Evolutionary conservation across 2,888 invertebrate species (phyloP), one percentile per base, ranked within the genome.

Genomic region (Oscheius sp.): DNA sequence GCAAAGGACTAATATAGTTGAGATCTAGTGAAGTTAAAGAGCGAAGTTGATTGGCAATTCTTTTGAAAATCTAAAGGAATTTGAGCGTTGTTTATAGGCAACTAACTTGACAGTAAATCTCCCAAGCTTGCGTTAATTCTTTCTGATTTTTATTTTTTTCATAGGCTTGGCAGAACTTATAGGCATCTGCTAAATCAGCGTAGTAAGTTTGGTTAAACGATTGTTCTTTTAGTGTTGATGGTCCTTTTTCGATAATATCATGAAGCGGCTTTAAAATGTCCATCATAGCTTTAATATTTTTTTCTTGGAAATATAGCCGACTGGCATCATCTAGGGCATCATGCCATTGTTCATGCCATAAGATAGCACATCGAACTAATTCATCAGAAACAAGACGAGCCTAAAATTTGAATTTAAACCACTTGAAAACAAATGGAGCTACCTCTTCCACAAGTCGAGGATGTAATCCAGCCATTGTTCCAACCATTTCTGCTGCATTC

Each of bases 311-410:
- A 88, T 95, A 98, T 10, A 97, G 74, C 8, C 80, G 73, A 50
- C 82, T 82, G 23, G 86, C 86, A 39, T 86, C 84, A 79, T 89
- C 89, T 23, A 98, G 88, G 0, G 96, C 97, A 87, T 98, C 98
- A 86, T 97, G 95, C 98, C 98, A 99, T 84, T 96, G 92, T 87
- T 98, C 98, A 86, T 98, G 97, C 98, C 98, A 99, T 20, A 99
- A 89, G 78, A 99, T 99, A 1, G 98, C 97, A 55, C 84, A 85
- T 65, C 85, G 90, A 70, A 98, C 97, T 57, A 98, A 89, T 88
- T 98, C 98, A 83, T 97, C 96, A 50, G 95, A 90, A 29, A 90
- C 89, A 25, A 85, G 57, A 46, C 55, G 61, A 1, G 72, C 71
- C 71, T 73, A 45, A 37, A 73, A 50, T 1, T 25, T 31, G 3